phyloP scores from a whole-genome alignment of 2,888 invertebrate genomes.

The Macropis europaea region DNA sequence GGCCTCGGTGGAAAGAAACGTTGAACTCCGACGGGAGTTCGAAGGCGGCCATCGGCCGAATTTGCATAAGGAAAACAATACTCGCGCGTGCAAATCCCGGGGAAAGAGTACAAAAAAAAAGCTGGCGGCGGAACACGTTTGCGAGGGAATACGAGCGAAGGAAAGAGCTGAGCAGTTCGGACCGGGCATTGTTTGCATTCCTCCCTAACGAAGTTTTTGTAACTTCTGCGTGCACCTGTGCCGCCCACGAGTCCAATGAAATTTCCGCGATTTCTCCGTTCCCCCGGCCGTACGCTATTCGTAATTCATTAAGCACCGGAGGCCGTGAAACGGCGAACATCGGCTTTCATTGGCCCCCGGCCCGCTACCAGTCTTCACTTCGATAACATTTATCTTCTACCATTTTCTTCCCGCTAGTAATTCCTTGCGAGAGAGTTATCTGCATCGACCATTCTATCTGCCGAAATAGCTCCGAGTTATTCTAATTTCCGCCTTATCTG shows the following conservation, averaged over 20 bases:
- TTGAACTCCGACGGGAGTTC: constrained; percentile 21
- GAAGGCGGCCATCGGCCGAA: constrained; percentile 43
- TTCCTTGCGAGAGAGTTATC: constrained; percentile 12
- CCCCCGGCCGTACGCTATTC: constrained; percentile 29
- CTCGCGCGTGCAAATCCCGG: constrained; percentile 45
- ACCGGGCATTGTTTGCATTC: constrained; percentile 71
- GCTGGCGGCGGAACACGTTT: constrained; percentile 10
- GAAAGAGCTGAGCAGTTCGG: constrained; percentile 59
- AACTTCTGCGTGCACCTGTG: constrained; percentile 69
- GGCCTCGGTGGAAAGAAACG: constrained; percentile 53
- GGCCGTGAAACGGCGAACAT: background rate
- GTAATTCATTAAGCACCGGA: constrained; percentile 42
- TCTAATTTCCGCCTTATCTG: constrained; percentile 29
- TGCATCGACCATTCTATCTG: background rate
- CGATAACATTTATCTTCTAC: constrained; percentile 13
- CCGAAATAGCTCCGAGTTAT: background rate
- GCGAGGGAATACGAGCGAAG: constrained; percentile 23
- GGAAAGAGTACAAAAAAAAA: constrained; percentile 31
- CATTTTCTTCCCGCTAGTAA: constrained; percentile 7
- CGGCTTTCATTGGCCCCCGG: constrained; percentile 2
- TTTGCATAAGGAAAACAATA: constrained; percentile 73
- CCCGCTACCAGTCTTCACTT: background rate
- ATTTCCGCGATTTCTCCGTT: constrained; percentile 50
- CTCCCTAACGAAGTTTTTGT: constrained; percentile 74
- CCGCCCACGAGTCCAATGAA: constrained; percentile 58